Percentiles rank a stretch among this genome's conserved stretches.
These are phyloP conservation scores for Drosophila pandora DNA, from an alignment of 1,140 invertebrate genomes.

Conservation along the genomic window DNA sequence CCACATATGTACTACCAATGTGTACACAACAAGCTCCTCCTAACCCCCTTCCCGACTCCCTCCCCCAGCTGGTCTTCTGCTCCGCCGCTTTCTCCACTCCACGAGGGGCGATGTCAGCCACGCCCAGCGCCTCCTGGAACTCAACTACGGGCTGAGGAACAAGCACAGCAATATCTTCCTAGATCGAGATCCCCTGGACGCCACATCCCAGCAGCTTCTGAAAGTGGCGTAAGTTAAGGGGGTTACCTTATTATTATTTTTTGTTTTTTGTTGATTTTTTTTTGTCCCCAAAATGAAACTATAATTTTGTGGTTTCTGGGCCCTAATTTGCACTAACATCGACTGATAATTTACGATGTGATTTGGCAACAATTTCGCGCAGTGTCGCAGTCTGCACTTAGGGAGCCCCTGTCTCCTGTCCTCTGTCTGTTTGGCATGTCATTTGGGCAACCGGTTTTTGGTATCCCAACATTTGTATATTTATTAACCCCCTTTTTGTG, in stretches of 20 bases:
- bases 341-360: background rate
- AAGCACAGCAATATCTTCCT: conserved; percentile 88
- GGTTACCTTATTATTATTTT: background rate
- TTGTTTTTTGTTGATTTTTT: no score
- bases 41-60: background rate
- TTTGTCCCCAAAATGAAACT: no score
- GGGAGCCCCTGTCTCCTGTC: background rate
- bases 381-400: background rate
- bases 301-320: background rate
- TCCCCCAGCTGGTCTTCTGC: conserved; percentile 49
- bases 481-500: conserved; percentile 6
- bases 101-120: conserved; percentile 85
- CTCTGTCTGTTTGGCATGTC: background rate
- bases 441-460: conserved; percentile 24
- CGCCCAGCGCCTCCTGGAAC: conserved; percentile 86
- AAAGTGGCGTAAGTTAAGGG: conserved; percentile 85
- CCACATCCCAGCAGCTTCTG: conserved; percentile 85
- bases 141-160: conserved; percentile 87
- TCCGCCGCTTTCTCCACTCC: conserved; percentile 82
- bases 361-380: background rate
- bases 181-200: conserved; percentile 86
- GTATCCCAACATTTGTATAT: background rate
- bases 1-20: background rate
- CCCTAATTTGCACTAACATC: background rate
- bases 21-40: conserved; percentile 1